Evolutionary conservation across 2,113 vertebrate species (phyloP).

Genomic region (Eulemur rufifrons): DNA sequence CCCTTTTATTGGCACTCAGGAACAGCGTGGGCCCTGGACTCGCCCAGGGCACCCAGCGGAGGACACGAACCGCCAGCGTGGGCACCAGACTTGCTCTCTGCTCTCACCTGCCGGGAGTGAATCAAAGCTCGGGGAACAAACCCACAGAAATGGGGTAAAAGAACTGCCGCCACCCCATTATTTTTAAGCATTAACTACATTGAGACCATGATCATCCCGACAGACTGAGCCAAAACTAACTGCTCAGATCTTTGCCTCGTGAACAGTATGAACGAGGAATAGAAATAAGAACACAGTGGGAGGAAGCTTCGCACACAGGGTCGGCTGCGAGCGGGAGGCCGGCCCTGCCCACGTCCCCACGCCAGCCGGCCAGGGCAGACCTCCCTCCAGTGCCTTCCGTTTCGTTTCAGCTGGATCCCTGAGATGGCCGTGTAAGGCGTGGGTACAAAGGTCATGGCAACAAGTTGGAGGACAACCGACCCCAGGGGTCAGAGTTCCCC

Average conservation of each 20-base stretch:
- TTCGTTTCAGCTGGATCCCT: no score
- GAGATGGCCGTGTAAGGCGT: no score
- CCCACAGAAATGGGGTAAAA: not conserved
- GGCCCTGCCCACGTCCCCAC: not conserved
- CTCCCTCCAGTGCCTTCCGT: no score
- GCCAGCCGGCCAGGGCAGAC: no score
- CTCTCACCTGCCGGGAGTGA: not conserved
- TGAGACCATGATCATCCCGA: not conserved
- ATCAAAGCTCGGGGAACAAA: not conserved
- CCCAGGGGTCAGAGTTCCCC: not conserved
- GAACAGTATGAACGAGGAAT: not conserved
- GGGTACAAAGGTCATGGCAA: not conserved
- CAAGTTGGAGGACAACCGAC: no score
- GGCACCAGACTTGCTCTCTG: not conserved
- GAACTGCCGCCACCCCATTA: not conserved
- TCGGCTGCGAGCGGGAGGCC: not conserved
- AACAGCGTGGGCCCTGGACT: not conserved
- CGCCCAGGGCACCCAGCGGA: not conserved
- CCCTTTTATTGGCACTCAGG: slow-evolving; percentile 46
- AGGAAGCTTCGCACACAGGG: not conserved
- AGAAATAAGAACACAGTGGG: not conserved
- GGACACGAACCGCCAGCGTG: accelerated
- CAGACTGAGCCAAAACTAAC: not conserved
- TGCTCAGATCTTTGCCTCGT: not conserved
- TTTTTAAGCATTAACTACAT: not conserved